Percentiles rank a stretch among this genome's conserved stretches.
phyloP scores from a whole-genome alignment of 2,888 invertebrate genomes.

The Dynastes tityus region DNA sequence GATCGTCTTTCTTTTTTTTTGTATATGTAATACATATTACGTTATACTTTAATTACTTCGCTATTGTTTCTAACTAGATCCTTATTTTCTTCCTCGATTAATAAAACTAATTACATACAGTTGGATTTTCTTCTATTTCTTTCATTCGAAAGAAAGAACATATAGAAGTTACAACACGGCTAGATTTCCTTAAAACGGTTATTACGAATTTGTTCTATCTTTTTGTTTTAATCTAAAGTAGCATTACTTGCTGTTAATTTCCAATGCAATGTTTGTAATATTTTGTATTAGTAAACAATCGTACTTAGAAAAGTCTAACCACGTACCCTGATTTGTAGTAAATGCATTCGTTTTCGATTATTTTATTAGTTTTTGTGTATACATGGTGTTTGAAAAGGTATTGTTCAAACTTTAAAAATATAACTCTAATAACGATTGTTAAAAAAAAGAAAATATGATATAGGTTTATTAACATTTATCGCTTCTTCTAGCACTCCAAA shows the following conservation, averaged over 20 bases:
- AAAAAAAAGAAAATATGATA: no score
- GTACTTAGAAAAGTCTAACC: neutral
- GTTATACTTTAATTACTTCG: neutral
- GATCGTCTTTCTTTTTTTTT: no score
- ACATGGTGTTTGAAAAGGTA: no score
- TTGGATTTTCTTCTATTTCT: neutral
- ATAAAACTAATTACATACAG: neutral
- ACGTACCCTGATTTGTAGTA: slow-evolving; percentile 33
- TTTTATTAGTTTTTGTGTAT: neutral
- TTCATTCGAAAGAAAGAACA: neutral
- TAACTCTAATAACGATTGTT: no score
- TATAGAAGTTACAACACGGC: slow-evolving; percentile 4
- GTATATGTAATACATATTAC: neutral
- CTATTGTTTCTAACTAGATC: neutral
- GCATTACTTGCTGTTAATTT: neutral
- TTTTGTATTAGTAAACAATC: neutral
- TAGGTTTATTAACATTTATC: no score
- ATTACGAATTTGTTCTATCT: neutral
- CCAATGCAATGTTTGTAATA: neutral
- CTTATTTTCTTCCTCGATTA: neutral
- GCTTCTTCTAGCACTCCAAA: no score
- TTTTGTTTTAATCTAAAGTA: neutral
- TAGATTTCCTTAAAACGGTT: neutral
- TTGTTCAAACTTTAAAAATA: no score
- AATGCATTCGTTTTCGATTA: slow-evolving; percentile 12